These are phyloP conservation scores for Drosophila mulleri DNA, from an alignment of 2,888 invertebrate species.

Conservation along the genomic window DNA sequence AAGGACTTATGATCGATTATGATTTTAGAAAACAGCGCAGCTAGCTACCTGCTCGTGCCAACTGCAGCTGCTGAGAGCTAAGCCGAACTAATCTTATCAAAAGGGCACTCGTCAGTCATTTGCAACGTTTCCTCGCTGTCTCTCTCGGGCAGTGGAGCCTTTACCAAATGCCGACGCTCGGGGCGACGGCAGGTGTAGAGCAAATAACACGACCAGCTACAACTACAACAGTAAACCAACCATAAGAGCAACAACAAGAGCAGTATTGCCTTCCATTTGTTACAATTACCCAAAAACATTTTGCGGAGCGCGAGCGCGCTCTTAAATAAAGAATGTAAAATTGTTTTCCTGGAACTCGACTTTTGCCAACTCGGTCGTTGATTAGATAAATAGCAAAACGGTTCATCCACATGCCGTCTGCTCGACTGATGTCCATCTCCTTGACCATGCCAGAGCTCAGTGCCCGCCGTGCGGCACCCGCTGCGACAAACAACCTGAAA, in stretches of 20 bases:
- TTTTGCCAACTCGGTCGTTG: constrained; percentile 65
- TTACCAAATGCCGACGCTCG: constrained; percentile 40
- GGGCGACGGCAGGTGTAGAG: constrained; percentile 61
- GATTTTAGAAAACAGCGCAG: constrained; percentile 35
- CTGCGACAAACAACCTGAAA: constrained; percentile 46
- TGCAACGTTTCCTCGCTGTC: constrained; percentile 8
- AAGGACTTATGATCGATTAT: constrained; percentile 71
- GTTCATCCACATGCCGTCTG: constrained; percentile 50
- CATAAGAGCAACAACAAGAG: constrained; percentile 14
- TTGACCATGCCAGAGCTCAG: constrained; percentile 24
- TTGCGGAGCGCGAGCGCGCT: constrained; percentile 45
- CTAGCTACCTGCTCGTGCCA: constrained; percentile 58
- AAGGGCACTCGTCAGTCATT: constrained; percentile 61
- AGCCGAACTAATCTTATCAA: constrained; percentile 74
- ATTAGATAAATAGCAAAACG: constrained; percentile 73
- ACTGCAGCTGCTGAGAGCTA: constrained; percentile 43
- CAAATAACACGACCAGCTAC: constrained; percentile 31
- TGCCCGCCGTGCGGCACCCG: constrained; percentile 52
- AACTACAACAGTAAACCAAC: constrained; percentile 1
- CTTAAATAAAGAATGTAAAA: constrained; percentile 20
- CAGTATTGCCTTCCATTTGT: constrained; percentile 56
- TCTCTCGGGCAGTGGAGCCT: constrained; percentile 41
- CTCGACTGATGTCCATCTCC: constrained; percentile 47
- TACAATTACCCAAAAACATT: constrained; percentile 73
- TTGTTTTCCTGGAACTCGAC: constrained; percentile 47